A percentile compares a stretch with the other conserved stretches of the same genome.
These are phyloP conservation scores for Maccullochella peelii DNA, from an alignment of 2,113 vertebrate species.

Conservation along the genomic window DNA sequence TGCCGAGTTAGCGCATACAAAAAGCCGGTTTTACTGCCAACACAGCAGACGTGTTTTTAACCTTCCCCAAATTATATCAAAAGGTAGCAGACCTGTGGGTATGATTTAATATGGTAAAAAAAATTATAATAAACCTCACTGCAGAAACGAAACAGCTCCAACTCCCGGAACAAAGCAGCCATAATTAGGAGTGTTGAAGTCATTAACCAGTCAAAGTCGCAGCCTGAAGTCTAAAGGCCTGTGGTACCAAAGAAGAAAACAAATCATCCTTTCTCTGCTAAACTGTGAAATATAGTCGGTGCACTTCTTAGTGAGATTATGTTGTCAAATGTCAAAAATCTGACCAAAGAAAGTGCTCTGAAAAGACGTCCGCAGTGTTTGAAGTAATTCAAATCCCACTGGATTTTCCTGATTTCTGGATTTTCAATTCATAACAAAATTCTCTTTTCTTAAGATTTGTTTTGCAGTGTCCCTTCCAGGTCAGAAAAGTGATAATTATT, in stretches of 20 bases:
- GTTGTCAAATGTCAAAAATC: not conserved
- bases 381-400: not conserved
- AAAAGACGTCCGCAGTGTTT: not conserved
- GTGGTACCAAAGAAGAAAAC: slow-evolving; percentile 54
- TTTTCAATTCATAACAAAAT: not conserved
- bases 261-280: slow-evolving; percentile 24
- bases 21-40: slow-evolving; percentile 28
- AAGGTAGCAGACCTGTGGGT: slow-evolving; percentile 5
- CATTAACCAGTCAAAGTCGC: slow-evolving; percentile 37
- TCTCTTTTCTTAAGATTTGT: not conserved
- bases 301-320: not conserved
- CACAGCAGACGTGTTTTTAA: slow-evolving; percentile 30
- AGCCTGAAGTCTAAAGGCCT: not conserved
- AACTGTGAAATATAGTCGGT: slow-evolving; percentile 1
- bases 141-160: slow-evolving; percentile 19
- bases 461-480: not conserved
- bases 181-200: slow-evolving; percentile 37
- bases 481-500: not conserved
- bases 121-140: not conserved
- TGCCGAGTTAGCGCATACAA: not conserved
- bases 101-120: not conserved
- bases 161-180: slow-evolving; percentile 2
- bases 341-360: slow-evolving; percentile 31
- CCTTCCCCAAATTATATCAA: slow-evolving; percentile 20
- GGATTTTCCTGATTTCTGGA: not conserved